A percentile compares a stretch with the other conserved stretches of the same genome.
These are phyloP conservation scores for Sitobion miscanthi DNA, from an alignment of 1,140 invertebrate genomes.

Conservation along the genomic window DNA sequence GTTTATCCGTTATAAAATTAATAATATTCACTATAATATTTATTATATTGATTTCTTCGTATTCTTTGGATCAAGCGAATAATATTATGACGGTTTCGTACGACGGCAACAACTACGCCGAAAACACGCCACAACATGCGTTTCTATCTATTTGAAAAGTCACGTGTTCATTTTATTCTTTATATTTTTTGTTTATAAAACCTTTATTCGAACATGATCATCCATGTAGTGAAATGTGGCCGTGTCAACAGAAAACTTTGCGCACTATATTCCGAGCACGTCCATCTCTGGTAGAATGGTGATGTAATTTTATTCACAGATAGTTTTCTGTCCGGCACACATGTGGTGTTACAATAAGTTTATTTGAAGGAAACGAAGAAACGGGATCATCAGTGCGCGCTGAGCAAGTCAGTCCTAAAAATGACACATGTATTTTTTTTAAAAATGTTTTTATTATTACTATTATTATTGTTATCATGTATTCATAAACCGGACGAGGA, in stretches of 20 bases:
- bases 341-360: constrained; percentile 13
- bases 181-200: neutral
- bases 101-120: neutral
- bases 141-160: neutral
- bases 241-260: constrained; percentile 6
- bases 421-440: neutral
- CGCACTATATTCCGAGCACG: neutral
- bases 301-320: constrained; percentile 16
- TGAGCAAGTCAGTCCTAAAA: neutral
- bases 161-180: neutral
- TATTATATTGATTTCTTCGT: neutral
- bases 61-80: neutral
- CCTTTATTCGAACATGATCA: constrained; percentile 12
- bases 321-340: constrained; percentile 3
- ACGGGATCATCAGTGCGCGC: neutral
- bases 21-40: no score
- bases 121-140: neutral
- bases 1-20: neutral
- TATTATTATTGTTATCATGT: neutral
- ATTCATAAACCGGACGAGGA: neutral
- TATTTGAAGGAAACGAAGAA: neutral
- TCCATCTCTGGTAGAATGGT: neutral
- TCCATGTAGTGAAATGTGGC: neutral
- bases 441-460: no score
- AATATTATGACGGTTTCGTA: neutral